A percentile compares a stretch with the other conserved stretches of the same genome.
Evolutionary conservation across 2,797 vertebrate species (phyloP).

Genomic region (Tinamus major): DNA sequence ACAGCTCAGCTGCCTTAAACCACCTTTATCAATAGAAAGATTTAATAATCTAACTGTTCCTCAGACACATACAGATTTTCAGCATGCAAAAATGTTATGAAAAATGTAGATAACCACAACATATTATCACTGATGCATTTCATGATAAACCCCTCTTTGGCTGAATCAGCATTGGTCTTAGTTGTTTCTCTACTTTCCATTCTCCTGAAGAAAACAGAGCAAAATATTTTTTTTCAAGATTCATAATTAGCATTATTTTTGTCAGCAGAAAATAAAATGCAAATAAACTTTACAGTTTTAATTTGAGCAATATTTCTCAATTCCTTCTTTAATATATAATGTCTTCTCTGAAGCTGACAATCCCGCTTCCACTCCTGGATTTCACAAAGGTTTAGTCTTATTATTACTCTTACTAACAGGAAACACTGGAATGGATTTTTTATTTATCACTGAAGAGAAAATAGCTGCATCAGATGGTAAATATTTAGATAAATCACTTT

Average conservation of each 20-base stretch:
- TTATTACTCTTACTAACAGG: constrained; percentile 8
- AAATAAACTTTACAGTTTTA: constrained; percentile 36
- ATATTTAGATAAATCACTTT: constrained; percentile 49
- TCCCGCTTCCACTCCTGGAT: constrained; percentile 56
- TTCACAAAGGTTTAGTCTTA: constrained; percentile 11
- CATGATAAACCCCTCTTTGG: not conserved
- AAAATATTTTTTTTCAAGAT: not conserved
- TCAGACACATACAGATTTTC: not conserved
- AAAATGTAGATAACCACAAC: not conserved
- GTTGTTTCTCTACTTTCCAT: not conserved
- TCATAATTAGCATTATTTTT: constrained; percentile 48
- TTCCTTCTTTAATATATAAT: constrained; percentile 2
- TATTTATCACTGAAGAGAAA: not conserved
- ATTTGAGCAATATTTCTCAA: constrained; percentile 56
- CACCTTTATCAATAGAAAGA: not conserved
- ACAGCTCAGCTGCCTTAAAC: not conserved
- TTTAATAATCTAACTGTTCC: not conserved
- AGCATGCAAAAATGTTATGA: rapidly evolving
- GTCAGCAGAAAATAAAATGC: constrained; percentile 6
- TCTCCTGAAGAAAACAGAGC: not conserved
- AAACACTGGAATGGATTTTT: not conserved
- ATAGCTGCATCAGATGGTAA: constrained; percentile 10
- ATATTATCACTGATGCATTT: not conserved
- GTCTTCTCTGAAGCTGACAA: constrained; percentile 45
- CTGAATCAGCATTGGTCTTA: not conserved